Conservation (phyloP, 1,140 invertebrate species). For the Zelostemma sp. region DNA sequence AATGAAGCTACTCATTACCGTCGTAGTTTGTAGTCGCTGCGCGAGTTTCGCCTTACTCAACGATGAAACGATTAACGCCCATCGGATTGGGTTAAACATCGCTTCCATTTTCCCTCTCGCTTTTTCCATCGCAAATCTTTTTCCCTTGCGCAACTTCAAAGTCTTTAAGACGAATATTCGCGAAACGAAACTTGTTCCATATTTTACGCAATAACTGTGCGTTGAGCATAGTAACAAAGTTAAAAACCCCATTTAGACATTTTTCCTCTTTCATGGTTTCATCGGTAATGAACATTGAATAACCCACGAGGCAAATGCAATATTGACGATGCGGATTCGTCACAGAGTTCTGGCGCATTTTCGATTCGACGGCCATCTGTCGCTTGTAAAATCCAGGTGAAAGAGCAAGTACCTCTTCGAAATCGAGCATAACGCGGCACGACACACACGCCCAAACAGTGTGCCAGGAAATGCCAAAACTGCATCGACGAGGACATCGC, state of each 20-base stretch:
- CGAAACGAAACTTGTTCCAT: slow-evolving; percentile 5
- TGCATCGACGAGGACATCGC: background rate
- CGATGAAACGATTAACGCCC: slow-evolving; percentile 52
- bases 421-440: background rate
- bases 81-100: slow-evolving; percentile 5
- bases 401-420: background rate
- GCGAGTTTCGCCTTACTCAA: slow-evolving; percentile 40
- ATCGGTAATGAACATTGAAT: background rate
- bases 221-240: background rate
- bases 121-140: background rate
- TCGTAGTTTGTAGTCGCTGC: slow-evolving; percentile 37
- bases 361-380: background rate
- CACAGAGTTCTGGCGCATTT: background rate
- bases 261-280: background rate
- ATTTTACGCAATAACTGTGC: background rate
- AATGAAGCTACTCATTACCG: slow-evolving; percentile 54
- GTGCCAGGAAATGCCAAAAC: background rate
- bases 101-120: background rate
- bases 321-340: background rate
- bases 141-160: background rate
- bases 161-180: slow-evolving; percentile 5
- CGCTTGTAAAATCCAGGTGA: background rate
- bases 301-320: background rate
- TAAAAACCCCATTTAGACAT: background rate
- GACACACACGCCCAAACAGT: background rate